phyloP scores from a whole-genome alignment of 2,113 vertebrate genomes.

The Maccullochella peelii region DNA sequence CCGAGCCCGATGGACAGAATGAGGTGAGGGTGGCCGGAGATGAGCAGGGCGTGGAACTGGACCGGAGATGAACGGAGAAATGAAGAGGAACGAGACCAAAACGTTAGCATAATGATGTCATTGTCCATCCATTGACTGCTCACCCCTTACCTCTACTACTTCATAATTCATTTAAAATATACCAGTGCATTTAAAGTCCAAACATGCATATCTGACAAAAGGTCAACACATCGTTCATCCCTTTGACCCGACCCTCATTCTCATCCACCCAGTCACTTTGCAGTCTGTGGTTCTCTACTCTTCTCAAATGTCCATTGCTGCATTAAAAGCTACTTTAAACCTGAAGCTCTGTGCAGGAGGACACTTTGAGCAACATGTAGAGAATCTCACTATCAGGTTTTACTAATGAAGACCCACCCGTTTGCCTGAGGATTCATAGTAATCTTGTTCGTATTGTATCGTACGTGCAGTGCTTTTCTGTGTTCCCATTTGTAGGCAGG shows the following conservation, averaged over 20 bases:
- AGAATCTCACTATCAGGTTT: constrained; percentile 34
- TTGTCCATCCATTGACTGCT: background rate
- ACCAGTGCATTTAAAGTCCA: background rate
- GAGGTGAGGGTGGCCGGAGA: constrained; percentile 86
- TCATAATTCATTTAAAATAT: background rate
- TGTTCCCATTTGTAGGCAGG: constrained; percentile 56
- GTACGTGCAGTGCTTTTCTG: constrained; percentile 72
- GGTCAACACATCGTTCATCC: background rate
- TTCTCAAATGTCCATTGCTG: constrained; percentile 2
- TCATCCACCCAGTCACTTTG: constrained; percentile 1
- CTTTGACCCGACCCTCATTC: background rate
- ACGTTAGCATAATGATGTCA: constrained; percentile 64
- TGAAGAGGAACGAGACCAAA: constrained; percentile 56
- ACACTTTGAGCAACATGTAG: background rate
- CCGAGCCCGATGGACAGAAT: constrained; percentile 70
- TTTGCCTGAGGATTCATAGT: constrained; percentile 51
- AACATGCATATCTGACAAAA: background rate
- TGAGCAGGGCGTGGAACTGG: constrained; percentile 89
- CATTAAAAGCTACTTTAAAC: background rate
- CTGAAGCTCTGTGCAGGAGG: constrained; percentile 14
- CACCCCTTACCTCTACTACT: constrained; percentile 12
- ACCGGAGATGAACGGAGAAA: background rate
- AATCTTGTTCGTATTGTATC: constrained; percentile 61
- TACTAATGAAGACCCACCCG: background rate
- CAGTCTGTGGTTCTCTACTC: background rate